phyloP scores from a whole-genome alignment of 1,140 invertebrate species.

The Sarcophaga peregrina region DNA sequence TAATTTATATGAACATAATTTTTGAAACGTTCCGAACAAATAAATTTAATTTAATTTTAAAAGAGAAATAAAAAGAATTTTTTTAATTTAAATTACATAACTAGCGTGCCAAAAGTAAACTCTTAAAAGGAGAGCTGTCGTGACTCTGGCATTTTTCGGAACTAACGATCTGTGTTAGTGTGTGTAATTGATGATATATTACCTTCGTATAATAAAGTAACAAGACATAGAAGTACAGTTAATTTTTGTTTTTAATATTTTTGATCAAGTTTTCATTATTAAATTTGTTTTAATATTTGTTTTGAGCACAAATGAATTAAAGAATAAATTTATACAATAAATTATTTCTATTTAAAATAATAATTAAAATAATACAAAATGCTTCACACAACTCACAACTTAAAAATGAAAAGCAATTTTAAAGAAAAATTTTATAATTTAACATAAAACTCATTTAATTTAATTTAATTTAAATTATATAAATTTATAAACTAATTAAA shows the following conservation, averaged over 20 bases:
- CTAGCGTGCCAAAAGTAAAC: no score
- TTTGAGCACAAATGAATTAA: slow-evolving; percentile 16
- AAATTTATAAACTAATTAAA: slow-evolving; percentile 21
- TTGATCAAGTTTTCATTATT: slow-evolving; percentile 1
- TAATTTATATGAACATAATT: no score
- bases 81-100: no score
- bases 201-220: neutral
- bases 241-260: neutral
- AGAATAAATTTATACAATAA: neutral
- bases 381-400: neutral
- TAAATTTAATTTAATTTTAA: no score
- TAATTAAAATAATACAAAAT: slow-evolving; percentile 18
- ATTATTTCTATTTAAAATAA: neutral
- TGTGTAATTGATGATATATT: no score
- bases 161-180: no score
- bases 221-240: neutral
- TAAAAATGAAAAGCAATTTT: neutral
- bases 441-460: neutral
- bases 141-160: no score
- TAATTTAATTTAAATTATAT: neutral
- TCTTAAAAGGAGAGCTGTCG: no score
- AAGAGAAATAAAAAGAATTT: no score
- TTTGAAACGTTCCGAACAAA: no score
- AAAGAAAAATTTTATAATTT: neutral
- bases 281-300: neutral